phyloP scores from a whole-genome alignment of 2,888 invertebrate genomes.

The Dascillus cervinus region DNA sequence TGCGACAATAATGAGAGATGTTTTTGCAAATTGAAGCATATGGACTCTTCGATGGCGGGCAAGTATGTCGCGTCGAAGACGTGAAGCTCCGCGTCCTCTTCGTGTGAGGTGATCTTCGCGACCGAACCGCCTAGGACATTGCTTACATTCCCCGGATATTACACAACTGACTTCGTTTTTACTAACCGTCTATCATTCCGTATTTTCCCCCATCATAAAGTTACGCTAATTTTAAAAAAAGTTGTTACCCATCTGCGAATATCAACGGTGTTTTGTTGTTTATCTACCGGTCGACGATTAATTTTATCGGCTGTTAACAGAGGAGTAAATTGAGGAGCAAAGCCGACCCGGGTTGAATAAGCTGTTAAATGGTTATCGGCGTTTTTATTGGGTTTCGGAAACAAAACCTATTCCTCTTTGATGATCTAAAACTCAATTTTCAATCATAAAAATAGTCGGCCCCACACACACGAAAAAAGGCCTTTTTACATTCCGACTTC shows the following conservation, averaged over 20 bases:
- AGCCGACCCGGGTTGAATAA: slow-evolving; percentile 26
- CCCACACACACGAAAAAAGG: slow-evolving; percentile 23
- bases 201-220: slow-evolving; percentile 6
- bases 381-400: slow-evolving; percentile 31
- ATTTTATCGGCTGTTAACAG: too few relatives aligned
- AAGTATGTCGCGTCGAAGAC: slow-evolving; percentile 25
- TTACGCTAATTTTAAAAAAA: too few relatives aligned
- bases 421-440: slow-evolving; percentile 22
- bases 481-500: slow-evolving; percentile 10
- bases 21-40: slow-evolving; percentile 23
- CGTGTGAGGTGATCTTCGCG: slow-evolving; percentile 28
- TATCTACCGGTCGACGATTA: too few relatives aligned
- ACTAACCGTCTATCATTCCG: slow-evolving; percentile 7
- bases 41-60: slow-evolving; percentile 26
- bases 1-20: slow-evolving; percentile 23
- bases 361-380: slow-evolving; percentile 35
- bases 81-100: slow-evolving; percentile 29
- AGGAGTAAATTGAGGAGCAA: too few relatives aligned
- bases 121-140: slow-evolving; percentile 29
- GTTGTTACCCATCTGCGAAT: too few relatives aligned
- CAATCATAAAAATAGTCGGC: slow-evolving; percentile 26
- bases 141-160: slow-evolving; percentile 32
- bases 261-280: too few relatives aligned
- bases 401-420: slow-evolving; percentile 23
- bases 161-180: slow-evolving; percentile 28